Evolutionary conservation across 1,140 invertebrate species (phyloP).

Genomic region (Leptinotarsa defecta): DNA sequence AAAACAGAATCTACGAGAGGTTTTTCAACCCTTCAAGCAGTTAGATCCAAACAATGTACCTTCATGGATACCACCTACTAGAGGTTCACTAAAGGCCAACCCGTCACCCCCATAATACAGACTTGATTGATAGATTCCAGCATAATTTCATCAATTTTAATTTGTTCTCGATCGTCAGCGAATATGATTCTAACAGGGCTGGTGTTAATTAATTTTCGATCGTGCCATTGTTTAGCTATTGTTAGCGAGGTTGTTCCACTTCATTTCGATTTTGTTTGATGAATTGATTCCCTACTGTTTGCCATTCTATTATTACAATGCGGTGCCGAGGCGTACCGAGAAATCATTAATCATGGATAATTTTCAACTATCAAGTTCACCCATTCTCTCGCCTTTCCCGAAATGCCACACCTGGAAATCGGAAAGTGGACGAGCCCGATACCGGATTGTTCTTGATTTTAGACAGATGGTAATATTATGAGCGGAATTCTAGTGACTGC

Average conservation of each 20-base stretch:
- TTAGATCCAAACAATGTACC: neutral
- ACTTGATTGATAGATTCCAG: constrained; percentile 11
- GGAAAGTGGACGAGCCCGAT: neutral
- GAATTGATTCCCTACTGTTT: constrained; percentile 37
- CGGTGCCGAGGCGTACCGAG: constrained; percentile 31
- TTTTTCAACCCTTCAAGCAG: no score
- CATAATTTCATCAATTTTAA: constrained; percentile 27
- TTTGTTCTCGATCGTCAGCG: constrained; percentile 25
- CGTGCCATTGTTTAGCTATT: constrained; percentile 23
- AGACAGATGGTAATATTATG: no score
- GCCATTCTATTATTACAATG: constrained; percentile 31
- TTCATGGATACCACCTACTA: neutral
- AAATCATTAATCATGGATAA: constrained; percentile 33
- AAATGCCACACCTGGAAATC: constrained; percentile 7
- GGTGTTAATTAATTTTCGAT: constrained; percentile 31
- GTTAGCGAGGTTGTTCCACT: constrained; percentile 27
- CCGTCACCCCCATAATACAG: neutral
- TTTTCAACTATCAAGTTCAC: constrained; percentile 25
- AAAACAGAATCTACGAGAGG: no score
- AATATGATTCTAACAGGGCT: constrained; percentile 13
- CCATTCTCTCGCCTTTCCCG: constrained; percentile 3
- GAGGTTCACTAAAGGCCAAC: neutral
- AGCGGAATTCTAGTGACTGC: no score
- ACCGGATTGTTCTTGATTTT: no score
- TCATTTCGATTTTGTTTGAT: constrained; percentile 35